Percentiles rank a stretch among this genome's conserved stretches.
These are phyloP conservation scores for Dendroctonus ponderosae DNA, from an alignment of 1,140 invertebrate genomes.

Conservation along the genomic window DNA sequence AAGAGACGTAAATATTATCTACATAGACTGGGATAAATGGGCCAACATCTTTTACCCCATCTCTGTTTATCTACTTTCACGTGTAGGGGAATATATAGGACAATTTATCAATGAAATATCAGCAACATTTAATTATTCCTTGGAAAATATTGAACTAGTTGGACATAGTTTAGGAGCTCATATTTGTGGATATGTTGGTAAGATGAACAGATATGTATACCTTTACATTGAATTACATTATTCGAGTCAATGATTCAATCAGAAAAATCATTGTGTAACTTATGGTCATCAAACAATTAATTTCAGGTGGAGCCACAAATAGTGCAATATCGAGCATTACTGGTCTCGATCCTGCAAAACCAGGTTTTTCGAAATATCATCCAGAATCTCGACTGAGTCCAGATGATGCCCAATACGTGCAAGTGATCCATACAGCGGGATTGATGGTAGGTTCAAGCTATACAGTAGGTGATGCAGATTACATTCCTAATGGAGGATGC, in stretches of 20 bases:
- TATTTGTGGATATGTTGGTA: conserved; percentile 61
- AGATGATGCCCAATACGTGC: conserved; percentile 60
- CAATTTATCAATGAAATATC: conserved; percentile 56
- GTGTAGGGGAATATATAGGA: conserved; percentile 54
- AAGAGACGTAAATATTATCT: conserved; percentile 57
- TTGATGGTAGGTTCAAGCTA: conserved; percentile 59
- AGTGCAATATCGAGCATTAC: conserved; percentile 38
- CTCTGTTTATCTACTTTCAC: conserved; percentile 39
- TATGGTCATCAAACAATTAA: conserved; percentile 16
- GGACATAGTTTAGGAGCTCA: conserved; percentile 72
- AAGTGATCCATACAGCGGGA: conserved; percentile 63
- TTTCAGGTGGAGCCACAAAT: conserved; percentile 39
- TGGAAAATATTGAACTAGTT: conserved; percentile 58
- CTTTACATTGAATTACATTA: not conserved
- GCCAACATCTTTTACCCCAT: conserved; percentile 19
- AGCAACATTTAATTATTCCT: conserved; percentile 49
- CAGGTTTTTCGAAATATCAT: conserved; percentile 52
- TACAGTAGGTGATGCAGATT: conserved; percentile 66
- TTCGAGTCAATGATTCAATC: too few relatives aligned
- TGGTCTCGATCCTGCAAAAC: conserved; percentile 57
- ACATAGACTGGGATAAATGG: conserved; percentile 57
- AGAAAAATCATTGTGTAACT: too few relatives aligned
- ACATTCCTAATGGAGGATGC: conserved; percentile 66
- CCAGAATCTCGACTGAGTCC: conserved; percentile 57
- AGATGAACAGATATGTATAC: not conserved